Evolutionary conservation across 2,797 vertebrate genomes (phyloP), one percentile per base, ranked within the genome.

Genomic region (Ctenopoma kingsleyae): DNA sequence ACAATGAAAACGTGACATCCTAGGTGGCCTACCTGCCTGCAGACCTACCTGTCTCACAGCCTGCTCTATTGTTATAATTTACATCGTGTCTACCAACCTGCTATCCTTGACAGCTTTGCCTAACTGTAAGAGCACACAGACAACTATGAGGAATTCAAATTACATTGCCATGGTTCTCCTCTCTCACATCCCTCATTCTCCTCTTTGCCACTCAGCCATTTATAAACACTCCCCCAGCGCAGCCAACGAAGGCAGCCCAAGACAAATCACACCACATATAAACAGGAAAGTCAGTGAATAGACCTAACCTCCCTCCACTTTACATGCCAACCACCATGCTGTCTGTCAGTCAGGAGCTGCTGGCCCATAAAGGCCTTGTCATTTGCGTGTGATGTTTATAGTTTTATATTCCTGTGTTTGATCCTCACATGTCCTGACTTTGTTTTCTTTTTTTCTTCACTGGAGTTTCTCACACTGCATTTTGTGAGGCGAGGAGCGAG

Each of bases 211-310:
- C 75, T 81, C 72, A 92, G 55, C 61, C 83, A 23, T 84, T 75
- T 85, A 65, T 87, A 88, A 89, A 88, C 90, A 87, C 50, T 53
- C 77, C 58, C 53, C 59, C 68, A 10, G 44, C 60, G 71, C 38
- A 8, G 78, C 71, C 53, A 38, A 17, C 27, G 8, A 83, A 76
- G 46, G 41, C 70, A 35, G 74, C 71, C 78, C 71, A 9, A 76
- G 75, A 71, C 74, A 74, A 86, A 85, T 68, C 82, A 67, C 19
- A 25, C 67, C 64, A 57, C 60, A 59, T 76, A 68, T 92, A 93
- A 93, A 93, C 86, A 93, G 90, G 86, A 93, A 94, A 86, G 84
- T 66, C 79, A 66, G 71, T 86, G 87, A 92, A 87, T 78, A 60
- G 81, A 71, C 75, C 57, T 68, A 66, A 81, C 78, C 80, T 81